Evolutionary conservation across 2,888 invertebrate genomes (phyloP).

Genomic region (Cryptophagus acutangulus): DNA sequence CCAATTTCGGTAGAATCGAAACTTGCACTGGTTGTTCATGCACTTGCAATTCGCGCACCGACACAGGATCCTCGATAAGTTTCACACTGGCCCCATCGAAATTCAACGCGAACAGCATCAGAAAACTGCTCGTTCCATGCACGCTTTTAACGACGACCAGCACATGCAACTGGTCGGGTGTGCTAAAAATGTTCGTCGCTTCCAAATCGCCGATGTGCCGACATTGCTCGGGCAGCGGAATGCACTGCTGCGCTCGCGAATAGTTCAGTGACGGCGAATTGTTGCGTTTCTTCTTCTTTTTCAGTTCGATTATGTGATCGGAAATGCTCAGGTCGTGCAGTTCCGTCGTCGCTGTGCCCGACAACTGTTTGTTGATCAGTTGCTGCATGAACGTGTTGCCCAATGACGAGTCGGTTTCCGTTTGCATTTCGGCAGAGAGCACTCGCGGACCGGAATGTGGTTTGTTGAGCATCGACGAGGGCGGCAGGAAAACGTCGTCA

Average conservation of each 20-base stretch:
- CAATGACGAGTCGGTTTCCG: slow-evolving; percentile 35
- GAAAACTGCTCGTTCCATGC: slow-evolving; percentile 42
- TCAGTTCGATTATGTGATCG: slow-evolving; percentile 46
- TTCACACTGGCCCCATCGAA: slow-evolving; percentile 50
- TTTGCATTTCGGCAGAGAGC: slow-evolving; percentile 36
- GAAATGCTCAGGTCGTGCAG: slow-evolving; percentile 42
- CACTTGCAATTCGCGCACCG: slow-evolving; percentile 56
- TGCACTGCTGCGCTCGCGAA: slow-evolving; percentile 54
- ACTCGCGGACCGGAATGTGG: slow-evolving; percentile 41
- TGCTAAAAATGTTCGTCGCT: slow-evolving; percentile 62
- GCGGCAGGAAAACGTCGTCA: slow-evolving; percentile 45
- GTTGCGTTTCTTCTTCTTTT: slow-evolving; percentile 39
- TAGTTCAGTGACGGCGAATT: slow-evolving; percentile 43
- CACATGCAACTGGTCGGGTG: slow-evolving; percentile 64
- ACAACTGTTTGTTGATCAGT: not conserved
- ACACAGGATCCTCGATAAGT: slow-evolving; percentile 57
- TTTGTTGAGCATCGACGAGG: slow-evolving; percentile 28
- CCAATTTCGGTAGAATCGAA: slow-evolving; percentile 59
- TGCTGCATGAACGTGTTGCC: not conserved
- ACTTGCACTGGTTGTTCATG: slow-evolving; percentile 67
- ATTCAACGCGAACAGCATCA: slow-evolving; percentile 56
- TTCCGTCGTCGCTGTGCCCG: slow-evolving; percentile 16
- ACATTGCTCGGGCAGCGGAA: slow-evolving; percentile 52
- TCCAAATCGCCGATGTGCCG: slow-evolving; percentile 51
- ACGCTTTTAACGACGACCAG: slow-evolving; percentile 53